These are phyloP conservation scores for Tychaedon coryphoeus DNA, from an alignment of 2,113 vertebrate species.

Conservation along the genomic window DNA sequence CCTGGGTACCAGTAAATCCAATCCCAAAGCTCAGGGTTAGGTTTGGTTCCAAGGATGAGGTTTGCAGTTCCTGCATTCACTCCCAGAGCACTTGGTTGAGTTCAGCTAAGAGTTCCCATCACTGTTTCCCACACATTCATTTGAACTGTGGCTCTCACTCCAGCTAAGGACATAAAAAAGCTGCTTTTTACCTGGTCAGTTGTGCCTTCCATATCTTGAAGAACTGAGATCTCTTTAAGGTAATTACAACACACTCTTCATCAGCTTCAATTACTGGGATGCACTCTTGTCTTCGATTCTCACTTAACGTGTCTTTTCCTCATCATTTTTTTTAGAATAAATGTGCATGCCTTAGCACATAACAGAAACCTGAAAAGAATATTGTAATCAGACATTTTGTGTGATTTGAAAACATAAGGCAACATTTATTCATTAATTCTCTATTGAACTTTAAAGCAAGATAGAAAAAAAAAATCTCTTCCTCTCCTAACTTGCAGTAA, in stretches of 20 bases:
- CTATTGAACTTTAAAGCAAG: not conserved
- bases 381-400: not conserved
- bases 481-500: not conserved
- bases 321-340: not conserved
- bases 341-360: not conserved
- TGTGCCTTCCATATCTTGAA: not conserved
- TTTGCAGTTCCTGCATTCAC: not conserved
- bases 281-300: not conserved
- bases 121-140: not conserved
- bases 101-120: not conserved
- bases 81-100: not conserved
- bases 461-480: not conserved
- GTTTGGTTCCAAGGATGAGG: not conserved
- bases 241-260: not conserved
- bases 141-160: not conserved
- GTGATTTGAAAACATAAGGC: not conserved
- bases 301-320: not conserved
- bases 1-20: not conserved
- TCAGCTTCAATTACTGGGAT: not conserved
- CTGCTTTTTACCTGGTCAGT: not conserved
- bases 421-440: not conserved
- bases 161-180: not conserved
- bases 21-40: not conserved
- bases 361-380: not conserved
- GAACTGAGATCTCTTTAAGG: not conserved